phyloP scores from a whole-genome alignment of 2,113 vertebrate species.

The Lasiurus borealis region DNA sequence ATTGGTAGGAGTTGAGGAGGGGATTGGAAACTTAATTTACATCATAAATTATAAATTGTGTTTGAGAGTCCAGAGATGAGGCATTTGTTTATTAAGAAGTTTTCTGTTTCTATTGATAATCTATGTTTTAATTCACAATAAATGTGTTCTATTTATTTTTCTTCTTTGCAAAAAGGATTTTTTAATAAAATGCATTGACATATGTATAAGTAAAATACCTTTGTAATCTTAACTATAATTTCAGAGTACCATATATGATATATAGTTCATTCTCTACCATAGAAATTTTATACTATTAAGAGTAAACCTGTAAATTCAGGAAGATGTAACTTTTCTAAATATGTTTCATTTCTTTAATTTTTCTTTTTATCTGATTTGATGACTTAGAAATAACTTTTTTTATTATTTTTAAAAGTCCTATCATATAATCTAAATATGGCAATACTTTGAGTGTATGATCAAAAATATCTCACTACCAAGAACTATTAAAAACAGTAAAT shows the following conservation, averaged over 20 bases:
- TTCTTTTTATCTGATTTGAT: not conserved
- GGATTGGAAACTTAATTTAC: not conserved
- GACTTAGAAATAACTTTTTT: not conserved
- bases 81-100: not conserved
- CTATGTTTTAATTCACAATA: not conserved
- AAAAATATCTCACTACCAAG: not conserved
- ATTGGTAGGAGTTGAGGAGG: not conserved
- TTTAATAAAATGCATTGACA: not conserved
- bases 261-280: not conserved
- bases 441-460: slow-evolving; percentile 1
- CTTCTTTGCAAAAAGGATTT: not conserved
- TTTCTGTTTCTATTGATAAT: not conserved
- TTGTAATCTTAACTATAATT: not conserved
- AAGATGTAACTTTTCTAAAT: slow-evolving; percentile 14
- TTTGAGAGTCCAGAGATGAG: not conserved
- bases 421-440: slow-evolving; percentile 1
- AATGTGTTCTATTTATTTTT: not conserved
- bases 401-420: not conserved
- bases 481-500: not conserved
- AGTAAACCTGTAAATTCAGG: not conserved
- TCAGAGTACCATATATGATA: not conserved
- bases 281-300: not conserved
- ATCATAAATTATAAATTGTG: not conserved
- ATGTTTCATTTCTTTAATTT: not conserved
- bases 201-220: slow-evolving; percentile 4